Evolutionary conservation across 2,888 invertebrate species (phyloP).

Genomic region (Mimumesa dahlbomi): DNA sequence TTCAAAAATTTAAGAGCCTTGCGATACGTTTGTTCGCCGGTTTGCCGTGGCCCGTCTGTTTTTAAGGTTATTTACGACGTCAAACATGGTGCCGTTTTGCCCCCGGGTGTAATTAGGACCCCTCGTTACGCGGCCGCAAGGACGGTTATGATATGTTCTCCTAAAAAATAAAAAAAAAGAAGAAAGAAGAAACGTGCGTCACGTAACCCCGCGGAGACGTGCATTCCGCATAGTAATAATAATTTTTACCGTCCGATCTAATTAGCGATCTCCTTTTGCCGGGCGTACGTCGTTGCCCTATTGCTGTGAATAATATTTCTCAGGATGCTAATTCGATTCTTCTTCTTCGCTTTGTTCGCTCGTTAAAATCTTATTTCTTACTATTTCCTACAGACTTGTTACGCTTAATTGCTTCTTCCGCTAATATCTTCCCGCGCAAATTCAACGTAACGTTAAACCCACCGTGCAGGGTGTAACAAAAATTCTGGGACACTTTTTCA

Average conservation of each 20-base stretch:
- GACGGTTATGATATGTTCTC: constrained; percentile 44
- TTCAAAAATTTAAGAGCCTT: neutral
- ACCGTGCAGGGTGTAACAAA: too few relatives aligned
- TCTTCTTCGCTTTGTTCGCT: neutral
- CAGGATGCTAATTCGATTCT: neutral
- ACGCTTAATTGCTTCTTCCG: too few relatives aligned
- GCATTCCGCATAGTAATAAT: constrained; percentile 32
- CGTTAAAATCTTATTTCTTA: too few relatives aligned
- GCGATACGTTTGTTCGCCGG: neutral
- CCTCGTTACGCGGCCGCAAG: constrained; percentile 49
- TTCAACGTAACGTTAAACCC: too few relatives aligned
- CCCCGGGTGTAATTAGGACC: constrained; percentile 51
- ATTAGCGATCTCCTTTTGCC: constrained; percentile 35
- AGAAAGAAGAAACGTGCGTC: constrained; percentile 8
- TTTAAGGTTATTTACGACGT: constrained; percentile 53
- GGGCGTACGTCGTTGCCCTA: neutral
- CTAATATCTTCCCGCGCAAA: too few relatives aligned
- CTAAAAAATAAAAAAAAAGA: constrained; percentile 20
- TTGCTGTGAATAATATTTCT: constrained; percentile 12
- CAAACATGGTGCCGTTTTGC: constrained; percentile 43
- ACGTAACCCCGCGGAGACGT: constrained; percentile 20
- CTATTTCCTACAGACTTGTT: too few relatives aligned
- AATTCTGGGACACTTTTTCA: too few relatives aligned
- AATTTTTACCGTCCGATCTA: constrained; percentile 41
- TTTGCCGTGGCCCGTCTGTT: constrained; percentile 20